Base-by-base conservation (phyloP, 1,140 invertebrate genomes). In the Ooceraea biroi region DNA sequence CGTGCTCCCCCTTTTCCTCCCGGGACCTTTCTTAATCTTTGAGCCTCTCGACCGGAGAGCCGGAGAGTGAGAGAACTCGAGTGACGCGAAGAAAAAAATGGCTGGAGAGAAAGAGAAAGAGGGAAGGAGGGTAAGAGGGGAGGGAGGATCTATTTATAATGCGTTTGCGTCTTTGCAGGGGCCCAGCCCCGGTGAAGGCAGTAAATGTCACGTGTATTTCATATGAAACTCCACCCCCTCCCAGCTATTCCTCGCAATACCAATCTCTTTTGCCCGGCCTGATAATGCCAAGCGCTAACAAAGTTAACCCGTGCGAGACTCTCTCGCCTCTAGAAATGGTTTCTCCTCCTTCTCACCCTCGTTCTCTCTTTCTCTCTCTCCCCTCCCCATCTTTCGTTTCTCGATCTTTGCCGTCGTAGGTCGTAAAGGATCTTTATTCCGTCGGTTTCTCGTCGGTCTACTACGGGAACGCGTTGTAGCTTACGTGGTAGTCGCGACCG, bases 161-260 rank as follows among this genome's bases (percentile, higher is more conserved):
- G 84, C 90, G 90, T 92, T 92, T 88, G 92, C 91, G 91, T 92
- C 92, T 93, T 89, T 90, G 86, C 90, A 88, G 89, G 83, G 91
- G 85, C 91, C 92, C 73, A 80, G 93, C 91, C 36, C 36, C 93
- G 92, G 91, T 92, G 90, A 87, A 93, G 90, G 93, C 91, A 93
- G 92, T 94, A 94, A 94, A 94, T 91, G 94, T 94, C 94, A 92
- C 91, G 94, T 94, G 94, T 94, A 94, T 94, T 94, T 94, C 93
- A 94, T 94, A 93, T 84, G 92, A 92, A 91, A 93, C 93, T 94
- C 92, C 93, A 94, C 92, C 93, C 92, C 89, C 92, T 89, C 91
- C 84, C 80, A 78, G 76, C 88, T 58, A 48, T 90, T 90, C 88
- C 77, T 88, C 90, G 91, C 89, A 91, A 91, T 93, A 92, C 93